Percentiles rank a stretch among this genome's conserved stretches.
Conservation (phyloP, 2,797 vertebrate species). For the Falco cherrug region DNA sequence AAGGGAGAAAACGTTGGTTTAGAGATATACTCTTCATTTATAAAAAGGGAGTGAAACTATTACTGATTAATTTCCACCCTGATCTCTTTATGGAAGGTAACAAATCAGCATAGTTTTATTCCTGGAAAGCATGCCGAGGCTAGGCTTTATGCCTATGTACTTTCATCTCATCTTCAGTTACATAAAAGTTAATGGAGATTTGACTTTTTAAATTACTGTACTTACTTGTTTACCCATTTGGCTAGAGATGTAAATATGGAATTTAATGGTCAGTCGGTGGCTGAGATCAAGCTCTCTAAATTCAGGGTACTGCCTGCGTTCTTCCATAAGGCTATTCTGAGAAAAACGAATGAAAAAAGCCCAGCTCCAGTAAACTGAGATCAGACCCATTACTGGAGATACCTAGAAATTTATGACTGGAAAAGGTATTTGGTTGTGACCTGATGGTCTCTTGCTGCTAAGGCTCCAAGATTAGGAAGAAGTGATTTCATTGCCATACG, state of each 20-base stretch:
- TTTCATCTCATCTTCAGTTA: background rate
- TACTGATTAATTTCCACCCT: constrained; percentile 19
- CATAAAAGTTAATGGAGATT: constrained; percentile 37
- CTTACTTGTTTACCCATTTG: constrained; percentile 62
- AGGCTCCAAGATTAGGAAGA: constrained; percentile 59
- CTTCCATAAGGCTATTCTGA: constrained; percentile 58
- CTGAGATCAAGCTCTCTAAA: constrained; percentile 60
- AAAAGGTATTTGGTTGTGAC: constrained; percentile 64
- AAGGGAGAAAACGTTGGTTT: background rate
- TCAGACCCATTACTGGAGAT: constrained; percentile 67
- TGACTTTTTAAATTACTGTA: constrained; percentile 21
- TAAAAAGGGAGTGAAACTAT: background rate
- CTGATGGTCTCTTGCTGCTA: constrained; percentile 46
- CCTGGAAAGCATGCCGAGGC: background rate
- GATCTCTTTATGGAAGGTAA: background rate
- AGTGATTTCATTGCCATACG: constrained; percentile 42
- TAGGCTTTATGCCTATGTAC: background rate
- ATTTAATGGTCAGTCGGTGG: constrained; percentile 40
- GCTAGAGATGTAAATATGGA: constrained; percentile 9
- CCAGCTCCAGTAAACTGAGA: constrained; percentile 71
- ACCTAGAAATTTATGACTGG: constrained; percentile 42
- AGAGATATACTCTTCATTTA: background rate
- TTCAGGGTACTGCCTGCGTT: constrained; percentile 30
- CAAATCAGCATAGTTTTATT: background rate
- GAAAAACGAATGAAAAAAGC: background rate